Percentiles rank a stretch among this genome's conserved stretches.
Evolutionary conservation across 2,888 invertebrate genomes (phyloP).

Genomic region (Strigamia maritima): DNA sequence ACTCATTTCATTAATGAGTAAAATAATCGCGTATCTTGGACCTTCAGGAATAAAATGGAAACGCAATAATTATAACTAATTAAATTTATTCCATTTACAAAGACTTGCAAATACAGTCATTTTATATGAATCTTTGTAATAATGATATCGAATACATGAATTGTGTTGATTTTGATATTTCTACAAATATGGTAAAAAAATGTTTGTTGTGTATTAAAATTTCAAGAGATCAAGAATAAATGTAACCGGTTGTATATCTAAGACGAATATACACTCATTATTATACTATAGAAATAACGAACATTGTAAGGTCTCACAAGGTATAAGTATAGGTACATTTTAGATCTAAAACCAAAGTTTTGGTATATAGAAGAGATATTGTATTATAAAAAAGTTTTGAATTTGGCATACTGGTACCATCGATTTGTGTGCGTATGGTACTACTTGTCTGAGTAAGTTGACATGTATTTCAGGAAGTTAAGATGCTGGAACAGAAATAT

Average conservation of each 20-base stretch:
- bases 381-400: not conserved
- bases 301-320: not conserved
- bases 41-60: not conserved
- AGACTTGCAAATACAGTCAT: not conserved
- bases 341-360: not conserved
- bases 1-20: not conserved
- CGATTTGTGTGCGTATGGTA: not conserved
- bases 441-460: not conserved
- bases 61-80: not conserved
- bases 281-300: not conserved
- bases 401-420: not conserved
- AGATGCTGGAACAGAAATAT: not conserved
- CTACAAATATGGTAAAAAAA: conserved; percentile 34
- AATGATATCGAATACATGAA: not conserved
- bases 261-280: not conserved
- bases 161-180: not conserved
- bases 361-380: not conserved
- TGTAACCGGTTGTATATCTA: not conserved
- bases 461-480: not conserved
- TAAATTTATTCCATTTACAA: conserved; percentile 31
- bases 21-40: not conserved
- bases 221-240: not conserved
- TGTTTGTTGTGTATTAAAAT: not conserved
- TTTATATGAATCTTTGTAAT: not conserved
- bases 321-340: not conserved